Evolutionary conservation across 2,888 invertebrate species (phyloP).

Genomic region (Drosophila pegasa): DNA sequence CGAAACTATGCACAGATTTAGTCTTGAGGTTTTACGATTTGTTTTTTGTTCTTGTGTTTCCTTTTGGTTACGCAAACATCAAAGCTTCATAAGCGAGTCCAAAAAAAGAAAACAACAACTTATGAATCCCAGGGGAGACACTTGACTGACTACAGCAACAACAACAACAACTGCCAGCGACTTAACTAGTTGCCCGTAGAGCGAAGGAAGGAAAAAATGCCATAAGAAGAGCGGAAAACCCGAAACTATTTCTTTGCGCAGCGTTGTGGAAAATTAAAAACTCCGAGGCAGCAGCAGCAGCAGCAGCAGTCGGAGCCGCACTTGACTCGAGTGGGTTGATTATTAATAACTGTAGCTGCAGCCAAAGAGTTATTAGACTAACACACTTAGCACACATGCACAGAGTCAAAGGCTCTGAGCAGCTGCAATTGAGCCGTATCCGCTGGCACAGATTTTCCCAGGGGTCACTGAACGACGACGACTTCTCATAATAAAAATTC

Average conservation of each 20-base stretch:
- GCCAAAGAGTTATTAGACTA: conserved; percentile 66
- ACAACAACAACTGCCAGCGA: conserved; percentile 36
- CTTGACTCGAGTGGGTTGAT: conserved; percentile 36
- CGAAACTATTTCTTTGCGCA: conserved; percentile 83
- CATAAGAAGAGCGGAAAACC: conserved; percentile 36
- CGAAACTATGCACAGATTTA: conserved; percentile 63
- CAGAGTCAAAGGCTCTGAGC: conserved; percentile 1
- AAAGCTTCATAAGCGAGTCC: conserved; percentile 78
- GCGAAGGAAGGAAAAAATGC: conserved; percentile 23
- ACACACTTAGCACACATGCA: conserved; percentile 44
- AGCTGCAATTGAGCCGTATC: conserved; percentile 1
- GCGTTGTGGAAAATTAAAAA: conserved; percentile 82
- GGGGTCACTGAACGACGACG: conserved; percentile 40
- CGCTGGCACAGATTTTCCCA: conserved; percentile 35
- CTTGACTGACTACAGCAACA: conserved; percentile 75
- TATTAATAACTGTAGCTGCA: conserved; percentile 69
- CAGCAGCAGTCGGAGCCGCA: conserved; percentile 4
- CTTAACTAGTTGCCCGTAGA: conserved; percentile 47
- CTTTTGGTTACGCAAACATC: conserved; percentile 58
- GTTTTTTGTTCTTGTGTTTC: conserved; percentile 11
- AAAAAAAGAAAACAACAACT: conserved; percentile 48
- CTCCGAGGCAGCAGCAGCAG: conserved; percentile 28
- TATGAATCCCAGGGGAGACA: conserved; percentile 77
- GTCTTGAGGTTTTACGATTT: conserved; percentile 42
- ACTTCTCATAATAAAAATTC: conserved; percentile 50